Conservation (phyloP, 2,797 vertebrate genomes). For the Intellagama lesueurii region DNA sequence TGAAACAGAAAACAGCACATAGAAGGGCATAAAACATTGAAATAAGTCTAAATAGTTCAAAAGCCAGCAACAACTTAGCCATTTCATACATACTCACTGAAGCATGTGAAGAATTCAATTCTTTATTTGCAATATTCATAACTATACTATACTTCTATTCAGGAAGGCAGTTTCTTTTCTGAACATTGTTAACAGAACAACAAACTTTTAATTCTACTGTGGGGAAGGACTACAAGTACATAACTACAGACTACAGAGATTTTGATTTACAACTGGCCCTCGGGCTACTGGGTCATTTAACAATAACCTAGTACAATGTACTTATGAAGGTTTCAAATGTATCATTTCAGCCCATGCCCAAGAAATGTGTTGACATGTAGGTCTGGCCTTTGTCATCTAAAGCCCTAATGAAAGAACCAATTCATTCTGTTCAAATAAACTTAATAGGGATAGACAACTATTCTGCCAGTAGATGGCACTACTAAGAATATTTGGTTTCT, state of each 20-base stretch:
- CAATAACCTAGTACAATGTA: slow-evolving; percentile 69
- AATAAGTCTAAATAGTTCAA: slow-evolving; percentile 30
- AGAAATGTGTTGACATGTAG: slow-evolving; percentile 63
- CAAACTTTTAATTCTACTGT: slow-evolving; percentile 79
- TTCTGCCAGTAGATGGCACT: slow-evolving; percentile 79
- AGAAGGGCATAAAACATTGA: slow-evolving; percentile 26
- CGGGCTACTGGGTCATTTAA: slow-evolving; percentile 70
- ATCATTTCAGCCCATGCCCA: slow-evolving; percentile 33
- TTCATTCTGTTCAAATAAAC: slow-evolving; percentile 56
- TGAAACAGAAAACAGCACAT: slow-evolving; percentile 25
- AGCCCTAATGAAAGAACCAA: slow-evolving; percentile 50
- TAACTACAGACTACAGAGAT: slow-evolving; percentile 79
- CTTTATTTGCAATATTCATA: slow-evolving; percentile 84
- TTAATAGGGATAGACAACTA: slow-evolving; percentile 59
- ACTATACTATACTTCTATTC: slow-evolving; percentile 82
- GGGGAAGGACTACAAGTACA: slow-evolving; percentile 83
- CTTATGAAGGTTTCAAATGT: slow-evolving; percentile 53
- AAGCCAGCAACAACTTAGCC: slow-evolving; percentile 52
- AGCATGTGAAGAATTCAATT: slow-evolving; percentile 82
- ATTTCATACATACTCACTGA: slow-evolving; percentile 81
- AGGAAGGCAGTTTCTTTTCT: slow-evolving; percentile 79
- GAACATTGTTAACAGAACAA: slow-evolving; percentile 80
- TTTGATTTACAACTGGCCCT: slow-evolving; percentile 82
- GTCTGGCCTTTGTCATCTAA: slow-evolving; percentile 40
- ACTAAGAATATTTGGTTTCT: slow-evolving; percentile 61